These are phyloP conservation scores for Upupa epops DNA, from an alignment of 2,113 vertebrate species.

Conservation along the genomic window DNA sequence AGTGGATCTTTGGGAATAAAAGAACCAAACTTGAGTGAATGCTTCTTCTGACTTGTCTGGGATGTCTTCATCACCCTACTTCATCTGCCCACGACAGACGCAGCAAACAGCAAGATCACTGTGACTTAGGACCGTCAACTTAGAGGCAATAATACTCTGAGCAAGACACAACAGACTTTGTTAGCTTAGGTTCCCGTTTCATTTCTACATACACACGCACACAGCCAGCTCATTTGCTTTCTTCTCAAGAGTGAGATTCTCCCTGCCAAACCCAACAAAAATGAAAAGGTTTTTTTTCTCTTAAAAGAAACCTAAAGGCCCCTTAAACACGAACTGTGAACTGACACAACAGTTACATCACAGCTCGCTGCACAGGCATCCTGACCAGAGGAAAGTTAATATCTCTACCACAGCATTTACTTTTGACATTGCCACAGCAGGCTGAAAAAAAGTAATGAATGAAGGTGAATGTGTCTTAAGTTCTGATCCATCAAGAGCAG, in stretches of 20 bases:
- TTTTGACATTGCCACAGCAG: not conserved
- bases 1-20: not conserved
- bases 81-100: not conserved
- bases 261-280: not conserved
- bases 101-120: not conserved
- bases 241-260: not conserved
- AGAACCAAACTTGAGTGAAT: not conserved
- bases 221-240: not conserved
- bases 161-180: not conserved
- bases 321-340: not conserved
- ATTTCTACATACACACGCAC: not conserved
- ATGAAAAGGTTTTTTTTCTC: not conserved
- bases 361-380: not conserved
- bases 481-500: not conserved
- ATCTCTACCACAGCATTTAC: not conserved
- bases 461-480: not conserved
- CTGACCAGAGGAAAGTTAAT: not conserved
- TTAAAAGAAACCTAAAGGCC: not conserved
- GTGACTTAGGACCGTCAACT: not conserved
- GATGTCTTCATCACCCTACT: not conserved
- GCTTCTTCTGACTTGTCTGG: not conserved
- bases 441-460: not conserved
- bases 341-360: not conserved
- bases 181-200: not conserved
- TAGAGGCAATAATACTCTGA: not conserved